A percentile compares a stretch with the other conserved stretches of the same genome.
These are phyloP conservation scores for Ptilodon capucinus DNA, from an alignment of 2,888 invertebrate species.

Conservation along the genomic window DNA sequence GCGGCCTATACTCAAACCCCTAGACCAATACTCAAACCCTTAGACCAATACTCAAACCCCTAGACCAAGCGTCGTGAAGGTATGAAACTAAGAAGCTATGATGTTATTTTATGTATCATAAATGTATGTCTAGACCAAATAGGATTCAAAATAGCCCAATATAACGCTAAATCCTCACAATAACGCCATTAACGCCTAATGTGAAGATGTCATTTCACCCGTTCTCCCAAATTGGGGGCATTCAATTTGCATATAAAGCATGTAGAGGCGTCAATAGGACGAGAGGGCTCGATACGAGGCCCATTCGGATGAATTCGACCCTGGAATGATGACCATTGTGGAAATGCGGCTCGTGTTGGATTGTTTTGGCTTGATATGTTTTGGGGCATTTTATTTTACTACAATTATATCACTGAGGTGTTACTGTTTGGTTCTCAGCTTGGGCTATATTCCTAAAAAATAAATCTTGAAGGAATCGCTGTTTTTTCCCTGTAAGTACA, in stretches of 20 bases:
- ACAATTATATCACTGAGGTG: too few species aligned
- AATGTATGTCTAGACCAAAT: conserved; percentile 18
- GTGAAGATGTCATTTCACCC: conserved; percentile 60
- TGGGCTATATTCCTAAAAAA: too few species aligned
- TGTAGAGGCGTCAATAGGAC: conserved; percentile 56
- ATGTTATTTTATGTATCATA: too few species aligned
- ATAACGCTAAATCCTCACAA: conserved; percentile 41
- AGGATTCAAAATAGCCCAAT: conserved; percentile 41
- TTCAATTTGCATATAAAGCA: conserved; percentile 76
- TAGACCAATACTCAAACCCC: too few species aligned
- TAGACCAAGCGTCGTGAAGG: background rate
- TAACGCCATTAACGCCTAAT: conserved; percentile 46
- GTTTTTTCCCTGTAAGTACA: too few species aligned
- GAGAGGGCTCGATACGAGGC: conserved; percentile 44
- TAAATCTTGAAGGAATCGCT: too few species aligned
- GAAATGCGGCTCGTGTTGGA: conserved; percentile 8
- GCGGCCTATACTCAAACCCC: too few species aligned
- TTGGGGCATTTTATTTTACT: too few species aligned
- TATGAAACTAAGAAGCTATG: too few species aligned
- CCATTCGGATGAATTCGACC: conserved; percentile 23
- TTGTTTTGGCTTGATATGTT: conserved; percentile 13
- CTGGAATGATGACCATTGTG: conserved; percentile 17
- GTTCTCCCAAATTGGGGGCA: conserved; percentile 63
- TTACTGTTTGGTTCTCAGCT: too few species aligned
- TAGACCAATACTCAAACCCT: too few species aligned